Evolutionary conservation across 1,140 invertebrate genomes (phyloP).

Genomic region (Caenorhabditis briggsae): DNA sequence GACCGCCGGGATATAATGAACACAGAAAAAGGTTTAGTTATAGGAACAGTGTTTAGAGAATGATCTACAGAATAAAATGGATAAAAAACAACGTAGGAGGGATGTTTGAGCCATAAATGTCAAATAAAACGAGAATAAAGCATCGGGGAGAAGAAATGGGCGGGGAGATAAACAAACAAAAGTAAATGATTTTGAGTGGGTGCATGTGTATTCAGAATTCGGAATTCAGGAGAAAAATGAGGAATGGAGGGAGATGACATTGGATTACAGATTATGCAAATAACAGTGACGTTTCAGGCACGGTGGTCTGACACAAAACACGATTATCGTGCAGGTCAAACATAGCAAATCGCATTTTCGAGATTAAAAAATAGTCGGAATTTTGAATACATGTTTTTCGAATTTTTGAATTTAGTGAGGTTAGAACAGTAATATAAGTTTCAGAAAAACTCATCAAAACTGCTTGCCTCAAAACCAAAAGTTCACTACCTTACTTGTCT

Average conservation of each 20-base stretch:
- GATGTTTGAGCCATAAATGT: neutral
- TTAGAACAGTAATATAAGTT: no score
- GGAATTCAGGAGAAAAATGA: neutral
- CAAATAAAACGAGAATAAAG: no score
- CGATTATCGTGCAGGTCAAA: neutral
- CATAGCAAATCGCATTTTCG: no score
- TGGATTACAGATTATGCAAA: slow-evolving; percentile 43
- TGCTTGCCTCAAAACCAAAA: no score
- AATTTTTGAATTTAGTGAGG: no score
- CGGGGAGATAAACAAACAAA: slow-evolving; percentile 4
- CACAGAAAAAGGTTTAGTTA: no score
- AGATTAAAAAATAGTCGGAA: no score
- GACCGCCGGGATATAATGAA: neutral
- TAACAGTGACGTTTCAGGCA: neutral
- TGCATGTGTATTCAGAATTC: slow-evolving; percentile 26
- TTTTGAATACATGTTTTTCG: no score
- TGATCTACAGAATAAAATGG: neutral
- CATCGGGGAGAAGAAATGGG: no score
- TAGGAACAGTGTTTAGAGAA: neutral
- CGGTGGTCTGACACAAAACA: neutral
- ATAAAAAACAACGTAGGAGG: no score
- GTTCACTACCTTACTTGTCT: no score
- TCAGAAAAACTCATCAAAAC: no score
- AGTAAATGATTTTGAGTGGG: slow-evolving; percentile 4
- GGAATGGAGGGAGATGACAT: neutral